Base-by-base conservation (phyloP, 1,140 invertebrate species). In the Pseudoatta argentina region DNA sequence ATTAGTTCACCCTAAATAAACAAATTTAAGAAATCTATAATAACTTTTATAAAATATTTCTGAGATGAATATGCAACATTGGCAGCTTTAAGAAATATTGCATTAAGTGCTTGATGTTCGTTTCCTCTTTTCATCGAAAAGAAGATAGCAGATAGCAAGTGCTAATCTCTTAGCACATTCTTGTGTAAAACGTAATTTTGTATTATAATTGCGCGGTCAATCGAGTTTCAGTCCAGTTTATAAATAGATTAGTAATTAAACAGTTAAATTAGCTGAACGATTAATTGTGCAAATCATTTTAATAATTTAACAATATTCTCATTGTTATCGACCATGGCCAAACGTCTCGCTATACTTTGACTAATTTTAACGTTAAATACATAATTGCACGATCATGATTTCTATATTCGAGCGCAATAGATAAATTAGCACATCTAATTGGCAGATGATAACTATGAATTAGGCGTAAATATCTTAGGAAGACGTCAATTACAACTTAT, bases 251-350 rank as follows among this genome's bases (percentile, higher is more conserved):
- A 61, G 12, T 18, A 72, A 61, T 72, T 72, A 72, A 82, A 59
- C 79, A 24, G 6, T 10, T 48, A 61, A 82, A 82, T 82, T 72
- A 82, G 18, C 24, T 21, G 12, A 27, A 72, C 53, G 34, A 73
- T 82, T 82, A 82, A 82, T 72, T 48, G 53, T 82, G 34, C 30
- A 81, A 55, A 27, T 21, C 10, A 3, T 73, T 82, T 82, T 82
- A 59, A 82, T 82, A 82, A 82, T 82, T 73, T 73, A 72, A 59
- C 79, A 82, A 82, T 10, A 10, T 5, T 12, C 1, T 34, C 16
- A 51, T 57, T 24, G 24, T 48, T 72, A 57, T 21, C 77, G 39
- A 44, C 18, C 30, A 12, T 48, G 21, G 8, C 14, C 5, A 16
- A 82, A 72, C 16, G 10, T 79, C 21, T 66, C 64, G 6, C 8